Conservation (phyloP, 2,888 invertebrate genomes). For the Zaprionus lineosus region DNA sequence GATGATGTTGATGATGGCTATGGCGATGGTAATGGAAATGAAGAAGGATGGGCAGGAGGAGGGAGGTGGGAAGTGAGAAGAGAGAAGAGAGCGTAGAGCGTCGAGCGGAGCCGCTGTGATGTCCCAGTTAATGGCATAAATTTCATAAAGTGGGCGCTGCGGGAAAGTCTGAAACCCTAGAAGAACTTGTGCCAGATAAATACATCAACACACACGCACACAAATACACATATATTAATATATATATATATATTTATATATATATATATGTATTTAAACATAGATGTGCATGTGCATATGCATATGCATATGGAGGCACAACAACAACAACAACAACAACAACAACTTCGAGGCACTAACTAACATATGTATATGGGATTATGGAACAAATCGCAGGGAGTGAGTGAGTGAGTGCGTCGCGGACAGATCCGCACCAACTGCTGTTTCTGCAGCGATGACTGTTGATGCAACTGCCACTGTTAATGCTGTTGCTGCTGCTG, state of each 20-base stretch:
- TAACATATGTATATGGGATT: slow-evolving; percentile 22
- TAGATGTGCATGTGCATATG: slow-evolving; percentile 10
- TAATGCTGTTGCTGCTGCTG: slow-evolving; percentile 8
- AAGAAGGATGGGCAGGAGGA: neutral
- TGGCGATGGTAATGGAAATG: too few species aligned
- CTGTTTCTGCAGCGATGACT: slow-evolving; percentile 13
- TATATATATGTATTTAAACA: neutral
- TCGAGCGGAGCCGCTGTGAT: too few species aligned
- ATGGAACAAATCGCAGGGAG: slow-evolving; percentile 9
- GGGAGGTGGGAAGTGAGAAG: neutral
- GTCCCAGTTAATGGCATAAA: slow-evolving; percentile 48
- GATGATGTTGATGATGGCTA: too few species aligned
- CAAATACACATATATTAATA: too few species aligned
- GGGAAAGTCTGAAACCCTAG: slow-evolving; percentile 27
- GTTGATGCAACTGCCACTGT: slow-evolving; percentile 3
- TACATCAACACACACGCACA: neutral
- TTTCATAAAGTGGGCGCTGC: slow-evolving; percentile 41
- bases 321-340: too few species aligned
- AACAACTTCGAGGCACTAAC: neutral
- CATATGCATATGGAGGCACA: slow-evolving; percentile 17
- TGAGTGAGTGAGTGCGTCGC: slow-evolving; percentile 22
- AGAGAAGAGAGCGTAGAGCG: neutral
- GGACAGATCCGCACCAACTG: slow-evolving; percentile 31
- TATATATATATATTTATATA: neutral
- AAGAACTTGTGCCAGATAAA: slow-evolving; percentile 41